Percentiles rank a stretch among this genome's conserved stretches.
These are phyloP conservation scores for Probaryconus sp. DNA, from an alignment of 1,140 invertebrate species.

Conservation along the genomic window DNA sequence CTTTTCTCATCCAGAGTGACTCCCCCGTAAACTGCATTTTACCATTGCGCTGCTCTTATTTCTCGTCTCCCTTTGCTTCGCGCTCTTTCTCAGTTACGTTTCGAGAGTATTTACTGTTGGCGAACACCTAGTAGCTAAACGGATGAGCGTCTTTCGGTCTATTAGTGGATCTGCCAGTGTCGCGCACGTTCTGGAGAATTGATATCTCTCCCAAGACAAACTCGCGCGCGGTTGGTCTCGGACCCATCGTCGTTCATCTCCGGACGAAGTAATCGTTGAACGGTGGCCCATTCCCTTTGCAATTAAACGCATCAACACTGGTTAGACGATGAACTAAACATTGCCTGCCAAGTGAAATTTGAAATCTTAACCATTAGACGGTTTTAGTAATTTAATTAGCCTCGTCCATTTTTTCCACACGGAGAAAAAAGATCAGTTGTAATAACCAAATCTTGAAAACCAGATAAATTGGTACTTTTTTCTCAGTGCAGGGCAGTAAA, in stretches of 20 bases:
- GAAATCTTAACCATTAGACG: too few relatives aligned
- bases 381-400: too few relatives aligned
- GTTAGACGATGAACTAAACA: too few relatives aligned
- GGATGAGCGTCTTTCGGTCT: slow-evolving; percentile 73
- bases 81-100: slow-evolving; percentile 22
- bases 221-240: slow-evolving; percentile 45
- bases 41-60: slow-evolving; percentile 4
- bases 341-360: too few relatives aligned
- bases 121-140: slow-evolving; percentile 63
- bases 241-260: slow-evolving; percentile 44
- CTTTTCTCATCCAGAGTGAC: slow-evolving; percentile 56
- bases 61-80: slow-evolving; percentile 29
- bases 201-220: slow-evolving; percentile 66
- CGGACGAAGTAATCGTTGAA: slow-evolving; percentile 58
- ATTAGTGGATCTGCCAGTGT: slow-evolving; percentile 73
- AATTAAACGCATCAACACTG: slow-evolving; percentile 59
- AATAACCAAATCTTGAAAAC: too few relatives aligned
- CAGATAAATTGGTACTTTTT: too few relatives aligned
- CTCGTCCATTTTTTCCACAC: too few relatives aligned
- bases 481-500: too few relatives aligned
- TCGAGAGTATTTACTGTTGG: slow-evolving; percentile 46
- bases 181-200: slow-evolving; percentile 67
- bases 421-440: too few relatives aligned
- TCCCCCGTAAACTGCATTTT: slow-evolving; percentile 38
- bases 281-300: slow-evolving; percentile 49